A percentile compares a stretch with the other conserved stretches of the same genome.
Conservation (phyloP, 2,797 vertebrate genomes). For the Eremophila alpestris region DNA sequence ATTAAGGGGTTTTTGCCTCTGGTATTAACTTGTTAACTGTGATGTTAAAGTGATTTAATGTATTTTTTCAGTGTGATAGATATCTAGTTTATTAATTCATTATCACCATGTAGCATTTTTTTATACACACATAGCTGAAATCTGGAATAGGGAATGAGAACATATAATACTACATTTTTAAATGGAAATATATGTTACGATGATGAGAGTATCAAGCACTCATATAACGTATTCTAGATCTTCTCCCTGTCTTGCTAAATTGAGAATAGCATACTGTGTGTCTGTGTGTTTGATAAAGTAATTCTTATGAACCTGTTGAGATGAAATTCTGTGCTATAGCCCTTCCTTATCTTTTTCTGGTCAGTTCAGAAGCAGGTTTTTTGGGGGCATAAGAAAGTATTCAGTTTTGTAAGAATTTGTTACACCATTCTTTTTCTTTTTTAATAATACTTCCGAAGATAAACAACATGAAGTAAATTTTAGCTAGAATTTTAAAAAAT, state of each 20-base stretch:
- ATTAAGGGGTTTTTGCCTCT: neutral
- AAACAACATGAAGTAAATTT: neutral
- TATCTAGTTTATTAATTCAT: neutral
- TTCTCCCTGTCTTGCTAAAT: neutral
- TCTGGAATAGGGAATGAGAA: neutral
- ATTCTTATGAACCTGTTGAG: neutral
- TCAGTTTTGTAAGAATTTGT: neutral
- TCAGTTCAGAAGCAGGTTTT: neutral
- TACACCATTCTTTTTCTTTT: neutral
- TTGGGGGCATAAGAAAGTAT: neutral
- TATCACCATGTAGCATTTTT: neutral
- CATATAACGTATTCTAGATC: neutral
- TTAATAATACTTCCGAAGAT: neutral
- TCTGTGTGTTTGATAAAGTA: neutral
- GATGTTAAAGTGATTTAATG: neutral
- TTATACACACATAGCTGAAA: neutral
- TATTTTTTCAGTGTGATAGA: neutral
- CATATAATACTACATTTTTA: neutral
- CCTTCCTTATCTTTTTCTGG: neutral
- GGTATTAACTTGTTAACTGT: neutral
- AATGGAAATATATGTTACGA: neutral
- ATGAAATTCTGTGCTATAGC: neutral
- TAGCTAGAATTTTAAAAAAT: neutral
- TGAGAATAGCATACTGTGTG: neutral
- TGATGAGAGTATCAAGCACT: neutral